phyloP scores from a whole-genome alignment of 1,140 invertebrate species.

The Scaptomyza graminum region DNA sequence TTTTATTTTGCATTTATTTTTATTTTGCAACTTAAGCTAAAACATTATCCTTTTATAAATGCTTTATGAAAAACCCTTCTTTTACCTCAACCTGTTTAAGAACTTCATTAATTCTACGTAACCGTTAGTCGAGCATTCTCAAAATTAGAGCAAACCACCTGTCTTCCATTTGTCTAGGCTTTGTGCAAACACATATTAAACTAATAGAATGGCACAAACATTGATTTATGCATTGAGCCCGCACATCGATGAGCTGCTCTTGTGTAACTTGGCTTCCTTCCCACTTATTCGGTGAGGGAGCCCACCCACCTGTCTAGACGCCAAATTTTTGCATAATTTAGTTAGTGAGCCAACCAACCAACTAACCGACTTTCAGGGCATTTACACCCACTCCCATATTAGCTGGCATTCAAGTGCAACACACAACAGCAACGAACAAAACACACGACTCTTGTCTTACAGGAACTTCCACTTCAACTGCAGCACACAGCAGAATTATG shows the following conservation, averaged over 20 bases:
- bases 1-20: background rate
- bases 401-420: slow-evolving; percentile 42
- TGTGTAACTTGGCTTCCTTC: slow-evolving; percentile 35
- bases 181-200: slow-evolving; percentile 6
- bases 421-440: background rate
- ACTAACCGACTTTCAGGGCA: slow-evolving; percentile 43
- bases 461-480: slow-evolving; percentile 32
- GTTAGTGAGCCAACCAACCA: slow-evolving; percentile 53
- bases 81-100: too few species aligned
- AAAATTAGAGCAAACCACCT: background rate
- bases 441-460: slow-evolving; percentile 65
- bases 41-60: too few species aligned
- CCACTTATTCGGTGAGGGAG: slow-evolving; percentile 19
- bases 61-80: too few species aligned
- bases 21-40: too few species aligned
- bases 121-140: too few species aligned
- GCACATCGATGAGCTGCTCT: slow-evolving; percentile 26
- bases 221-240: slow-evolving; percentile 35
- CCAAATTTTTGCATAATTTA: slow-evolving; percentile 73
- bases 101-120: too few species aligned
- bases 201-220: slow-evolving; percentile 22
- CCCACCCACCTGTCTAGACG: slow-evolving; percentile 58
- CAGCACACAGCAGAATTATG: slow-evolving; percentile 18
- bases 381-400: slow-evolving; percentile 66
- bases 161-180: background rate